phyloP scores from a whole-genome alignment of 1,140 invertebrate genomes.

The Drosophila neocordata region DNA sequence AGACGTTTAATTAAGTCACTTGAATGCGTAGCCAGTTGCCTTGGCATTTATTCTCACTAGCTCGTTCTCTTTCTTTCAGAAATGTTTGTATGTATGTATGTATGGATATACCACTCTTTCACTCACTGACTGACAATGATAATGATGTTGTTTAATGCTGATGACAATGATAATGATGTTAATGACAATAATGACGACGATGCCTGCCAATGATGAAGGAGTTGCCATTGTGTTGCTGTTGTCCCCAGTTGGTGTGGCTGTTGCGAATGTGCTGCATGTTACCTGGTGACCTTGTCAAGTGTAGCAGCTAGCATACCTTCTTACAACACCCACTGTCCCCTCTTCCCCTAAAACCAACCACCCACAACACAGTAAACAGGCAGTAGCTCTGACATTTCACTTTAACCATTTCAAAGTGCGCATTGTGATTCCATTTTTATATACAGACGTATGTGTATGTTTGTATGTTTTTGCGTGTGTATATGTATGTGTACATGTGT shows the following conservation, averaged over 20 bases:
- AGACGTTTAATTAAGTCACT: slow-evolving; percentile 74
- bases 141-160: slow-evolving; percentile 19
- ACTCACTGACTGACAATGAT: slow-evolving; percentile 38
- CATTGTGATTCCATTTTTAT: slow-evolving; percentile 45
- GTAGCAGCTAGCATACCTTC: slow-evolving; percentile 27
- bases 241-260: slow-evolving; percentile 9
- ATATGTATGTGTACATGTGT: not conserved
- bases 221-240: not conserved
- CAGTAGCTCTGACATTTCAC: slow-evolving; percentile 7
- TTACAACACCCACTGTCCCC: not conserved
- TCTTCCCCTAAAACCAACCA: not conserved
- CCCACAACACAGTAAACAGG: not conserved
- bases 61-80: not conserved
- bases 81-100: not conserved
- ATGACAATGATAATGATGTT: slow-evolving; percentile 23
- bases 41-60: slow-evolving; percentile 66
- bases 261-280: slow-evolving; percentile 21
- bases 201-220: slow-evolving; percentile 20
- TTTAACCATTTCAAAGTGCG: slow-evolving; percentile 45
- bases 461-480: not conserved
- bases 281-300: slow-evolving; percentile 51
- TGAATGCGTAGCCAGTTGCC: slow-evolving; percentile 69
- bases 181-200: slow-evolving; percentile 29
- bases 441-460: slow-evolving; percentile 6
- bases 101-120: slow-evolving; percentile 1